A percentile compares a stretch with the other conserved stretches of the same genome.
phyloP scores from a whole-genome alignment of 2,797 vertebrate species.

The Serranus cabrilla region DNA sequence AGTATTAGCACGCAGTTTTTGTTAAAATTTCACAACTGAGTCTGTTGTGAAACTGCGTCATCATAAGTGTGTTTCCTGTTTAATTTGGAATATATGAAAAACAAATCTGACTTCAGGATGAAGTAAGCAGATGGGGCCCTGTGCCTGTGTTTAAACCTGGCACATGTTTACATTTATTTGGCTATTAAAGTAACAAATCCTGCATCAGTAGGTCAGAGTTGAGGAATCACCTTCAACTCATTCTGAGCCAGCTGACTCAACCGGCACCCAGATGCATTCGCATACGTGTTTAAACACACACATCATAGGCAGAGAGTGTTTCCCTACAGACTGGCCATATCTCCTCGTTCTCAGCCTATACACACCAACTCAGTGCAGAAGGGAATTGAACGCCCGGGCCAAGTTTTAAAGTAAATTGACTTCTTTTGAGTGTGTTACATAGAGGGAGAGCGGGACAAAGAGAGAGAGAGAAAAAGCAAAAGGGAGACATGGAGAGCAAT shows the following conservation, averaged over 20 bases:
- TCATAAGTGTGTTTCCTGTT: neutral
- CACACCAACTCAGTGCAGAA: conserved; percentile 16
- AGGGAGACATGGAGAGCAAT: conserved; percentile 76
- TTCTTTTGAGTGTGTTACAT: conserved; percentile 72
- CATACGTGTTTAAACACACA: conserved; percentile 10
- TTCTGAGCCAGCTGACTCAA: conserved; percentile 8
- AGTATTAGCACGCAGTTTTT: too few relatives aligned
- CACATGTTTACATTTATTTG: conserved; percentile 17
- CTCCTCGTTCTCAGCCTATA: conserved; percentile 31
- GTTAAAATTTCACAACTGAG: too few relatives aligned
- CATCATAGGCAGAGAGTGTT: conserved; percentile 6
- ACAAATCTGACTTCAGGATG: neutral
- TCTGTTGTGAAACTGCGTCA: too few relatives aligned
- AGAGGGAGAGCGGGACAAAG: conserved; percentile 69
- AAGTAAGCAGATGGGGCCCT: neutral
- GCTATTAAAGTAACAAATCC: conserved; percentile 10
- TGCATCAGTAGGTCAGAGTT: conserved; percentile 8
- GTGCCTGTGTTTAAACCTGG: conserved; percentile 1
- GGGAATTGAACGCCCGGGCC: conserved; percentile 67
- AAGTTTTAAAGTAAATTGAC: conserved; percentile 83
- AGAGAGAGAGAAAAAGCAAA: conserved; percentile 59
- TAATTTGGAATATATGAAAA: neutral
- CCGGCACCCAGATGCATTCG: conserved; percentile 10
- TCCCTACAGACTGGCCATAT: conserved; percentile 34
- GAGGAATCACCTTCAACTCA: conserved; percentile 16